A percentile compares a stretch with the other conserved stretches of the same genome.
These are phyloP conservation scores for Thecophora atra DNA, from an alignment of 2,888 invertebrate genomes.

Conservation along the genomic window DNA sequence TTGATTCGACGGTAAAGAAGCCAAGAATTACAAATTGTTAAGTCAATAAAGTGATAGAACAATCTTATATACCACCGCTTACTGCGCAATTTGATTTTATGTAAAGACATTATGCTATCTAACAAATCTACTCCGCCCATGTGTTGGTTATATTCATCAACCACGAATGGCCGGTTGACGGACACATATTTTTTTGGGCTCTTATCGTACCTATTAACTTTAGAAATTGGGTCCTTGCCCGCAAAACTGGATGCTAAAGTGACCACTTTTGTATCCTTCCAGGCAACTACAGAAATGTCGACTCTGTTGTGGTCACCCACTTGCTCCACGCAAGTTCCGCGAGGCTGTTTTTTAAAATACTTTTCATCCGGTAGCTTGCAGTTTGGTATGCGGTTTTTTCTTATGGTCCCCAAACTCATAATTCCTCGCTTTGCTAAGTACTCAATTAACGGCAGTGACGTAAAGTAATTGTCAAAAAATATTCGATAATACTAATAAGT, in stretches of 20 bases:
- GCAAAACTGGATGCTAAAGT: too few relatives aligned
- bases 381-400: neutral
- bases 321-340: too few relatives aligned
- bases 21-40: conserved; percentile 12
- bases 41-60: neutral
- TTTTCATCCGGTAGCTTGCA: conserved; percentile 28
- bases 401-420: conserved; percentile 33
- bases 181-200: neutral
- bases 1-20: too few relatives aligned
- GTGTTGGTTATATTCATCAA: neutral
- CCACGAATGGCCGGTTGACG: neutral
- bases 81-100: too few relatives aligned
- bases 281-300: too few relatives aligned
- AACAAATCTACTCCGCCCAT: too few relatives aligned
- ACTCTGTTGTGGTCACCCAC: too few relatives aligned
- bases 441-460: conserved; percentile 36
- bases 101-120: too few relatives aligned
- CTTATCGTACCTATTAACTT: neutral
- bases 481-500: conserved; percentile 10
- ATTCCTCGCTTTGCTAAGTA: conserved; percentile 18
- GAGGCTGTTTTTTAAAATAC: neutral
- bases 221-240: neutral
- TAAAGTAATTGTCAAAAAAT: conserved; percentile 33
- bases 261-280: too few relatives aligned
- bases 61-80: conserved; percentile 8